Base-by-base conservation (phyloP, 2,888 invertebrate genomes). In the Xanthorhoe spadicearia region DNA sequence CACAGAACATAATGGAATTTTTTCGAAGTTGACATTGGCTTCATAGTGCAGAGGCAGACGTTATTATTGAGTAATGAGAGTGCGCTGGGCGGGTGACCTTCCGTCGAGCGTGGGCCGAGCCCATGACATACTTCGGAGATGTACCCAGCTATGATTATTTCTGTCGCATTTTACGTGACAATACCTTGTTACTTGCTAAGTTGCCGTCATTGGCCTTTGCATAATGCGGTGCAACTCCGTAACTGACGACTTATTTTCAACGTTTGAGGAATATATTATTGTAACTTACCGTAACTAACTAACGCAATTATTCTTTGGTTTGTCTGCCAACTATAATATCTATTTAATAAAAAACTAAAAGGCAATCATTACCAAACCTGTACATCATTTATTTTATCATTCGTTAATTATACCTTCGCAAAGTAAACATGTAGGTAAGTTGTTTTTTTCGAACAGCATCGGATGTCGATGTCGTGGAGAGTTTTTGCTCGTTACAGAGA, bases 41-140 rank as follows among this genome's bases (percentile, higher is more conserved):
- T 73, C 74, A 64, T 67, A 64, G 71, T 68, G 68, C 81, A 83
- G 80, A 71, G 65, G 66, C 80, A 83, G 79, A 75, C 77, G 71
- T 43, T 74, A 78, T 79, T 82, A 84, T 85, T 83, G 83, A 83
- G 84, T 84, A 83, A 83, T 80, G 80, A 80, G 78, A 77, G 75
- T 78, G 80, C 76, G 82, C 78, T 75, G 88, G 86, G 85, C 86
- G 82, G 84, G 61, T 83, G 91, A 88, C 92, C 92, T 92, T 92
- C 86, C 83, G 81, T 54, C 76, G 82, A 76, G 87, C 89, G 92
- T 92, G 88, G 92, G 92, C 81, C 70, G 89, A 87, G 92, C 89
- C 92, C 92, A 87, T 93, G 92, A 93, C 92, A 92, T 88, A 92
- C 85, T 88, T 92, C 81, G 82, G 82, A 85, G 87, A 86, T 87